Percentiles rank a stretch among this genome's conserved stretches.
Conservation (phyloP, 2,113 vertebrate species). For the Oreotragus oreotragus region DNA sequence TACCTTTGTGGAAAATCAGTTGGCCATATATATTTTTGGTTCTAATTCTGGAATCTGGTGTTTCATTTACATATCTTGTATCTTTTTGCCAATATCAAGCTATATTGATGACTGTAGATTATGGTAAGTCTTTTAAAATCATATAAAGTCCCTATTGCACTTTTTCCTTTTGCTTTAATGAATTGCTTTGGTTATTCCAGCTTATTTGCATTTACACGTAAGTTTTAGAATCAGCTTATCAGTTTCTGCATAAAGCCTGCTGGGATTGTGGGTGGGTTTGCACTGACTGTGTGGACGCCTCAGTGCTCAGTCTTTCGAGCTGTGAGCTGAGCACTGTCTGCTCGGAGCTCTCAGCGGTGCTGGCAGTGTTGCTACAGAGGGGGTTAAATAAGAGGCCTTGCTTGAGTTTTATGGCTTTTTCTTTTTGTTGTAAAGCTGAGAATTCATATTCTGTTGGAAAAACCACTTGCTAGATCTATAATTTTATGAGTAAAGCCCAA, state of each 20-base stretch:
- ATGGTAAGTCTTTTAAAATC: background rate
- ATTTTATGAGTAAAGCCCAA: background rate
- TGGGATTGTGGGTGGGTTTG: background rate
- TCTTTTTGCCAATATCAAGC: background rate
- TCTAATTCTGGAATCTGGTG: background rate
- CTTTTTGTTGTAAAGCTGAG: background rate
- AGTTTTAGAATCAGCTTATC: background rate
- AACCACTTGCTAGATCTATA: background rate
- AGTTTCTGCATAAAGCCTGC: background rate
- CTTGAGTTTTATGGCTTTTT: background rate
- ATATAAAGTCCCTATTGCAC: background rate
- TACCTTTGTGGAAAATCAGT: background rate
- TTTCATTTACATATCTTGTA: fast-evolving
- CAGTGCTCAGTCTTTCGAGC: background rate
- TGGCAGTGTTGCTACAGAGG: background rate
- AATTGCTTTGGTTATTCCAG: background rate
- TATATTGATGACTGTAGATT: background rate
- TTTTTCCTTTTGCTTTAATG: background rate
- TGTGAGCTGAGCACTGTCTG: no score
- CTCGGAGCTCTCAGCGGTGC: no score
- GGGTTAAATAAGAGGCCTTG: background rate
- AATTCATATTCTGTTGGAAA: background rate
- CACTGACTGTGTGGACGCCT: background rate
- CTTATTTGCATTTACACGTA: background rate
- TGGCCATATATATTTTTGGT: background rate